A percentile compares a stretch with the other conserved stretches of the same genome.
phyloP scores from a whole-genome alignment of 2,797 vertebrate genomes.

The Myotis daubentonii region DNA sequence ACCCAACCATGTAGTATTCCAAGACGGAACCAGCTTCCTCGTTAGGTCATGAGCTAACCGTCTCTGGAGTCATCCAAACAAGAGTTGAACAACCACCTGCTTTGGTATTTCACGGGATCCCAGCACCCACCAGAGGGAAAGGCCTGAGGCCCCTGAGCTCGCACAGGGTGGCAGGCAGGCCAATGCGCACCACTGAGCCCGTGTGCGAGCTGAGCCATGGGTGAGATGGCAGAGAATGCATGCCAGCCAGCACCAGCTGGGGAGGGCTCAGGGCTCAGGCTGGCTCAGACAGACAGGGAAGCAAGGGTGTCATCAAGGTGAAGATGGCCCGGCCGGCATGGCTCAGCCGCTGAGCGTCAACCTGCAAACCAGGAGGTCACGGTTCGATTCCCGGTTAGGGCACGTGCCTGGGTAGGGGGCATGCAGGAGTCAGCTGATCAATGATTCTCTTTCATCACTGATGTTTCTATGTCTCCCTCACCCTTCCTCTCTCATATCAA shows the following conservation, averaged over 20 bases:
- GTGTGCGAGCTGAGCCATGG: rapidly evolving
- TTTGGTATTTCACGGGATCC: neutral
- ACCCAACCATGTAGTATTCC: neutral
- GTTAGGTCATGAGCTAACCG: neutral
- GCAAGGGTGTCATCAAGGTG: neutral
- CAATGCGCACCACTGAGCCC: rapidly evolving
- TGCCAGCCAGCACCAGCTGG: neutral
- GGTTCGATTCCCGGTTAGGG: too few relatives aligned
- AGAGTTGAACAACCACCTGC: neutral
- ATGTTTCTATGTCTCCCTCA: too few relatives aligned
- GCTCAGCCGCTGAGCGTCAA: too few relatives aligned
- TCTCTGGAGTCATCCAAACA: neutral
- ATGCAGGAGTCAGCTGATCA: too few relatives aligned
- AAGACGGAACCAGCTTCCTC: neutral
- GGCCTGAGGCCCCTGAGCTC: neutral
- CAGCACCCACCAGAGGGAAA: neutral
- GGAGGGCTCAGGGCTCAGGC: neutral
- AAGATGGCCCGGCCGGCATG: too few relatives aligned
- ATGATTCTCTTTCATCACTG: too few relatives aligned
- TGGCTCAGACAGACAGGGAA: neutral
- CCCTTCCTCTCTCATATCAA: too few relatives aligned
- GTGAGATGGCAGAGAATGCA: neutral
- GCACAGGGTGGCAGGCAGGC: neutral
- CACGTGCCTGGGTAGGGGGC: too few relatives aligned
- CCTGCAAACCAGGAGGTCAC: too few relatives aligned